phyloP scores from a whole-genome alignment of 2,113 vertebrate genomes.

The Pterophyllum scalare region DNA sequence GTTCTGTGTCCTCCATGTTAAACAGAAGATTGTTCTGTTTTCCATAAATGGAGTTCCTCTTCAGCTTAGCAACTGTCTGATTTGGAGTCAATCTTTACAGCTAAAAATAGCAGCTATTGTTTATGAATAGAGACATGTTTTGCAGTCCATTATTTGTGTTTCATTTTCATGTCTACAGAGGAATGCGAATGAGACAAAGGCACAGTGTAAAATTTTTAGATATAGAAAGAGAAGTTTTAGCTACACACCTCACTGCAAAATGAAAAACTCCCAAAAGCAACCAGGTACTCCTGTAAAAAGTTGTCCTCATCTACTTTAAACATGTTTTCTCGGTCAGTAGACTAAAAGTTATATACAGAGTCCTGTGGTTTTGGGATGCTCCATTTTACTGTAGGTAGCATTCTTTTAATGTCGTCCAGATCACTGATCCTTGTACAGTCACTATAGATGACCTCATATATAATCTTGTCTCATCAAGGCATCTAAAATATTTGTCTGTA shows the following conservation, averaged over 20 bases:
- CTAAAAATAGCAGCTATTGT: constrained; percentile 70
- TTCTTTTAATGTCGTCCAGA: not conserved
- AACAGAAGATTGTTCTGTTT: not conserved
- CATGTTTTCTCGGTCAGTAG: not conserved
- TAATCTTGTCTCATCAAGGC: not conserved
- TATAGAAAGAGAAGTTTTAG: not conserved
- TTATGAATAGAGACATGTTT: constrained; percentile 62
- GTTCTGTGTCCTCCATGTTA: not conserved
- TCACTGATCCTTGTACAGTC: not conserved
- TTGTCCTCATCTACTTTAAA: not conserved
- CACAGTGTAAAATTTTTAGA: constrained; percentile 54
- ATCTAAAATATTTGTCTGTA: not conserved
- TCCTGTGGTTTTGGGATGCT: no score
- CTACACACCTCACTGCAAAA: not conserved
- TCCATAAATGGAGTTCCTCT: constrained; percentile 47
- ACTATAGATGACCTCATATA: not conserved
- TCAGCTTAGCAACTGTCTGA: constrained; percentile 37
- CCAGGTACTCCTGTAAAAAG: not conserved
- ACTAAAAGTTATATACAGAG: no score
- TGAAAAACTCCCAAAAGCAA: not conserved
- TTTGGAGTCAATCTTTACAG: constrained; percentile 22
- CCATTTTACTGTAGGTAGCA: no score
- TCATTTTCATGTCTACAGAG: constrained; percentile 37
- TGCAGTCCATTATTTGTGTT: constrained; percentile 57
- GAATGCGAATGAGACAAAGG: constrained; percentile 44